Conservation (phyloP, 2,888 invertebrate genomes). For the Agrochola macilenta region DNA sequence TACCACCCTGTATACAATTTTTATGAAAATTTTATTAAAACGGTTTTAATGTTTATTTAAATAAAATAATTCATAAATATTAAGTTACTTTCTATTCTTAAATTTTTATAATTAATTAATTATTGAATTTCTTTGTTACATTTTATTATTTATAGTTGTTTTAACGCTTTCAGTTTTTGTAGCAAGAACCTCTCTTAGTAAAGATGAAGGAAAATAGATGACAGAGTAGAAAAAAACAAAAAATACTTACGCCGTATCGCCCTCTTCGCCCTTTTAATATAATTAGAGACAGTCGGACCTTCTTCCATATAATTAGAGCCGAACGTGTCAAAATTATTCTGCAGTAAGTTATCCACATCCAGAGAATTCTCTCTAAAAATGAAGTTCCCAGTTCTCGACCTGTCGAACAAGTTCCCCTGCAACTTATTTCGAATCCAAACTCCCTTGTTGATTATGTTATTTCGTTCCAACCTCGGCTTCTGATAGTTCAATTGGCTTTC, state of each 20-base stretch:
- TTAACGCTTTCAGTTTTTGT: too few species aligned
- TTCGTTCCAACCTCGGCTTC: constrained; percentile 77
- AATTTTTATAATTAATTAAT: too few species aligned
- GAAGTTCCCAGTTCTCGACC: constrained; percentile 70
- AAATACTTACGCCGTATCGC: constrained; percentile 74
- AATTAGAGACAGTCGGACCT: constrained; percentile 71
- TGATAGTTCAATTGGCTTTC: constrained; percentile 69
- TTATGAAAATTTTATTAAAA: too few species aligned
- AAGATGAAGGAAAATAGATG: too few species aligned
- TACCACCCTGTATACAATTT: too few species aligned
- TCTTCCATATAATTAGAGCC: constrained; percentile 69
- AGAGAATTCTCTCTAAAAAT: constrained; percentile 79
- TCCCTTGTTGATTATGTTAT: constrained; percentile 82
- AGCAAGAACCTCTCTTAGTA: too few species aligned
- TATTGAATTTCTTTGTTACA: too few species aligned
- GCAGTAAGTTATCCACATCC: constrained; percentile 78
- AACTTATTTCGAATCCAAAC: constrained; percentile 76
- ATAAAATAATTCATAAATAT: too few species aligned
- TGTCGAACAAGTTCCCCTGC: constrained; percentile 63
- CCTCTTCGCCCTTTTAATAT: constrained; percentile 78
- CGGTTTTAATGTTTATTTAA: too few species aligned
- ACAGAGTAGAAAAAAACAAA: background rate
- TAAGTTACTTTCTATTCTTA: too few species aligned
- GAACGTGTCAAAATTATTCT: constrained; percentile 76
- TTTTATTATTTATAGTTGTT: too few species aligned